A percentile compares a stretch with the other conserved stretches of the same genome.
phyloP scores from a whole-genome alignment of 2,797 vertebrate species.

The Melanotaenia boesemani region DNA sequence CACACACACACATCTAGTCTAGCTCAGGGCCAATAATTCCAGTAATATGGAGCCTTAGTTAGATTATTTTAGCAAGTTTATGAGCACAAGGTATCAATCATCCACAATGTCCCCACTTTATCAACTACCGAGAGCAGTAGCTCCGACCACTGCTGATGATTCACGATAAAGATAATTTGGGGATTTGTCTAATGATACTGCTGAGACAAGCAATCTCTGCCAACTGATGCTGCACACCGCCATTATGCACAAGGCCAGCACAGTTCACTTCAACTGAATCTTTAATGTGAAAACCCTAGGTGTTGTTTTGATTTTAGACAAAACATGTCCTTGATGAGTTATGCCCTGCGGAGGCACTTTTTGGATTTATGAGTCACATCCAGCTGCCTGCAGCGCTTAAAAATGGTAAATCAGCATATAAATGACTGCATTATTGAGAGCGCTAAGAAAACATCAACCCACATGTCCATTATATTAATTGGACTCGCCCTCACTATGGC shows the following conservation, averaged over 20 bases:
- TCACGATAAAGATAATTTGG: slow-evolving; percentile 66
- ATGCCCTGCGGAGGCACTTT: slow-evolving; percentile 52
- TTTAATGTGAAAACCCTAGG: slow-evolving; percentile 72
- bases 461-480: slow-evolving; percentile 86
- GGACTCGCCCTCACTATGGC: slow-evolving; percentile 65
- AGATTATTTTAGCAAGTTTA: slow-evolving; percentile 49
- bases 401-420: slow-evolving; percentile 82
- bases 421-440: slow-evolving; percentile 76
- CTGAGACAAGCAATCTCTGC: slow-evolving; percentile 67
- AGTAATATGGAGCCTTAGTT: slow-evolving; percentile 37
- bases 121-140: slow-evolving; percentile 27
- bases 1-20: slow-evolving; percentile 16
- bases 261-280: slow-evolving; percentile 56
- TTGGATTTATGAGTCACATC: slow-evolving; percentile 70
- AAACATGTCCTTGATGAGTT: slow-evolving; percentile 73
- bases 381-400: slow-evolving; percentile 66
- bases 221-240: slow-evolving; percentile 51
- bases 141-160: slow-evolving; percentile 55
- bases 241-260: slow-evolving; percentile 61
- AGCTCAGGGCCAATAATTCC: slow-evolving; percentile 38
- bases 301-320: slow-evolving; percentile 74
- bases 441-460: slow-evolving; percentile 72
- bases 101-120: slow-evolving; percentile 43
- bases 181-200: slow-evolving; percentile 74
- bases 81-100: slow-evolving; percentile 63